Percentiles rank a stretch among this genome's conserved stretches.
Evolutionary conservation across 2,888 invertebrate species (phyloP).

Genomic region (Pimpla rufipes): DNA sequence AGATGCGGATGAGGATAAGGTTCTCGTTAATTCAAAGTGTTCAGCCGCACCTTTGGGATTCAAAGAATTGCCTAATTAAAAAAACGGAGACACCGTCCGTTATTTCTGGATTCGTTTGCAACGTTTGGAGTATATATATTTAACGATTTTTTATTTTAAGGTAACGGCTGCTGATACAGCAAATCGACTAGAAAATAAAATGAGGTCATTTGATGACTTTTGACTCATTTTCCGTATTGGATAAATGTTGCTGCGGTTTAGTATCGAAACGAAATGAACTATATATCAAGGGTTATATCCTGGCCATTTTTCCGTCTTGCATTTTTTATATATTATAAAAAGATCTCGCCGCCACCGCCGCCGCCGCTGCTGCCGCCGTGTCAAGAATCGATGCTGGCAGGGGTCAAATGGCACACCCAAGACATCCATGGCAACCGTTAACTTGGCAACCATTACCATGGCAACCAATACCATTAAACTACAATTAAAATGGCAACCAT

Average conservation of each 20-base stretch:
- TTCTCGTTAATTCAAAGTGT: conserved; percentile 1
- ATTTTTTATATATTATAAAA: too few relatives aligned
- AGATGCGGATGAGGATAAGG: not conserved
- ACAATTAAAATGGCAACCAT: too few relatives aligned
- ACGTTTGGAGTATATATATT: not conserved
- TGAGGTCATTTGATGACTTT: conserved; percentile 15
- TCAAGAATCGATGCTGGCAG: too few relatives aligned
- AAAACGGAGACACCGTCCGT: not conserved
- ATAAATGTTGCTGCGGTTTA: not conserved
- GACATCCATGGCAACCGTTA: too few relatives aligned
- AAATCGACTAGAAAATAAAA: not conserved
- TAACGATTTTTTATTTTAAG: not conserved
- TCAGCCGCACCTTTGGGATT: not conserved
- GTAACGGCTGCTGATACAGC: not conserved
- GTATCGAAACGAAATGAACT: not conserved
- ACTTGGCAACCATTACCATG: too few relatives aligned
- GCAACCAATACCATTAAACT: too few relatives aligned
- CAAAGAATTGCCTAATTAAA: not conserved
- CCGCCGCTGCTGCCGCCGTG: too few relatives aligned
- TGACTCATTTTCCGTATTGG: conserved; percentile 23
- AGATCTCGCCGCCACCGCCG: too few relatives aligned
- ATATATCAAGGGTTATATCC: too few relatives aligned
- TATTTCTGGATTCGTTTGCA: not conserved
- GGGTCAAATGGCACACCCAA: too few relatives aligned
- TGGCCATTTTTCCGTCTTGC: too few relatives aligned